Conservation (phyloP, 2,888 invertebrate genomes). For the Rhingia rostrata region DNA sequence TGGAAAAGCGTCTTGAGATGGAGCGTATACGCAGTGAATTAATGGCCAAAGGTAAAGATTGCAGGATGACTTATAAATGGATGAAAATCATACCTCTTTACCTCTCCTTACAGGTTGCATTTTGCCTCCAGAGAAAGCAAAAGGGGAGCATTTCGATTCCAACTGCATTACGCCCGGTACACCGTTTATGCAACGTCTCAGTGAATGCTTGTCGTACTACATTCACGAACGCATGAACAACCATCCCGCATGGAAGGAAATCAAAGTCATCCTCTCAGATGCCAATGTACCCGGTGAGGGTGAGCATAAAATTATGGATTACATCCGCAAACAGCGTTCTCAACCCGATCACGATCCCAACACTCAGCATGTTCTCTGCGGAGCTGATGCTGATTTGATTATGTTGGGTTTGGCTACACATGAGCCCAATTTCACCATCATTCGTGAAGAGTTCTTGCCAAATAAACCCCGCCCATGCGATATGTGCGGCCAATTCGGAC, state of each 20-base stretch:
- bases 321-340: conserved; percentile 96
- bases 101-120: conserved; percentile 84
- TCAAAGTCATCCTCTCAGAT: conserved; percentile 98
- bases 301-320: conserved; percentile 99
- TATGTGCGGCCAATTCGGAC: conserved; percentile 94
- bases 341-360: conserved; percentile 98
- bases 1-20: conserved; percentile 94
- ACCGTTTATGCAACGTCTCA: conserved; percentile 96
- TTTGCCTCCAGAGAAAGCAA: conserved; percentile 93
- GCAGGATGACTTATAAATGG: neutral
- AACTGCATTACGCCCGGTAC: conserved; percentile 99
- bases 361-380: conserved; percentile 98
- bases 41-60: conserved; percentile 84
- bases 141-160: conserved; percentile 97
- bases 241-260: conserved; percentile 96
- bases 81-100: neutral
- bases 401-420: conserved; percentile 99
- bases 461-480: conserved; percentile 98
- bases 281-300: conserved; percentile 99
- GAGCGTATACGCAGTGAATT: conserved; percentile 90
- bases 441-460: conserved; percentile 98
- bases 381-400: conserved; percentile 98
- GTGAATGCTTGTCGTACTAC: conserved; percentile 87
- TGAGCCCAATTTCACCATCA: conserved; percentile 99
- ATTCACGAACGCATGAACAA: conserved; percentile 87